phyloP scores from a whole-genome alignment of 2,888 invertebrate species.

The Pachycephus smyrnensis region DNA sequence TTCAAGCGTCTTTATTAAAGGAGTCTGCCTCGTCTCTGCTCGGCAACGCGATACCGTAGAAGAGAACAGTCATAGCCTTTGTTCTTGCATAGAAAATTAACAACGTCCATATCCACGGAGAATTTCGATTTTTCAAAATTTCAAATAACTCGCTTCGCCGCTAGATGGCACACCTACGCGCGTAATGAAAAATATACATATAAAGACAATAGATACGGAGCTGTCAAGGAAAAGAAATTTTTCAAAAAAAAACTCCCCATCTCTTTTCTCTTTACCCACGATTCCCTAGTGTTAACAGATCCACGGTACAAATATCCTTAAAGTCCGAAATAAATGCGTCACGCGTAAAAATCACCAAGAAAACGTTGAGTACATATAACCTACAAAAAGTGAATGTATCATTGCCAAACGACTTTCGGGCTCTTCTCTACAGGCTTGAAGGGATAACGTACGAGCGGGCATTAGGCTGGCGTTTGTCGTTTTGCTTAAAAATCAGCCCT shows the following conservation, averaged over 20 bases:
- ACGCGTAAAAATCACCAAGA: neutral
- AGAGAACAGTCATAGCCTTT: constrained; percentile 12
- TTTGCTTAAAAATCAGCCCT: constrained; percentile 1
- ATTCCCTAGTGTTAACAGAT: neutral
- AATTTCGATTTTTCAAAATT: constrained; percentile 3
- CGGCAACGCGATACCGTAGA: constrained; percentile 41
- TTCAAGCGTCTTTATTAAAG: constrained; percentile 48
- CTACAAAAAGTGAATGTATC: neutral
- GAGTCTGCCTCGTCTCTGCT: constrained; percentile 30
- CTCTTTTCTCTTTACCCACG: neutral
- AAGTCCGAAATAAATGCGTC: neutral
- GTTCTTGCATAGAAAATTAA: neutral
- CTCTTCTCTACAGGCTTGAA: neutral
- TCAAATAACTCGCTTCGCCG: neutral
- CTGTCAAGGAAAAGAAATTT: neutral
- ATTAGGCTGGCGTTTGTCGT: neutral
- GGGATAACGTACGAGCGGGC: neutral
- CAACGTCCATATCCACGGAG: neutral
- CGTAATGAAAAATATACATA: no score
- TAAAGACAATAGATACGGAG: no score
- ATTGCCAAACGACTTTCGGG: neutral
- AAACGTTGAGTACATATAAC: neutral
- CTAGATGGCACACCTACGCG: no score
- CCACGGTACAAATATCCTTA: neutral
- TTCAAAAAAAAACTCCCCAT: neutral